Conservation (phyloP, 2,888 invertebrate genomes). For the Pyrrhia umbra region DNA sequence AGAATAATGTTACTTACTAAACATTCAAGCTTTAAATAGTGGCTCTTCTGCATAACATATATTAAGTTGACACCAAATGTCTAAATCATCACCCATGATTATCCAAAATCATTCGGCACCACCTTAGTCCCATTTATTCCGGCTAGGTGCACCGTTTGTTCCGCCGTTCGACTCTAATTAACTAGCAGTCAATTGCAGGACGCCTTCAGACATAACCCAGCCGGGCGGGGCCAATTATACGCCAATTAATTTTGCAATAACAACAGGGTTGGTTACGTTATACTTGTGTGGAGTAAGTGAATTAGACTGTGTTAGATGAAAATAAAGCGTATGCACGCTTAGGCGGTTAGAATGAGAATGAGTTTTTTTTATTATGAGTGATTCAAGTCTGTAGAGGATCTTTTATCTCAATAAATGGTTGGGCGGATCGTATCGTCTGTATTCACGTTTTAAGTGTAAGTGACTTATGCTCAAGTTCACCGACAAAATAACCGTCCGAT, state of each 20-base stretch:
- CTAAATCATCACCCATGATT: conserved; percentile 3
- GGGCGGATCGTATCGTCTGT: too few species aligned
- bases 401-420: too few species aligned
- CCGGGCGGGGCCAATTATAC: conserved; percentile 85
- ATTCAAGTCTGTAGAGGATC: too few species aligned
- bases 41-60: background rate
- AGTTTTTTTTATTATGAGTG: too few species aligned
- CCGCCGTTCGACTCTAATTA: conserved; percentile 83
- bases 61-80: background rate
- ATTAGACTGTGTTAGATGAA: conserved; percentile 21
- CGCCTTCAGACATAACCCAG: conserved; percentile 83
- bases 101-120: conserved; percentile 23
- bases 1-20: too few species aligned
- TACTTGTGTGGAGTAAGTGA: conserved; percentile 47
- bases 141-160: conserved; percentile 74
- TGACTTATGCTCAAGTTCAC: too few species aligned
- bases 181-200: conserved; percentile 86
- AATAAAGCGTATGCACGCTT: background rate
- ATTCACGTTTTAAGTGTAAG: too few species aligned
- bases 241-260: conserved; percentile 88
- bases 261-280: conserved; percentile 65
- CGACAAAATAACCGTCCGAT: too few species aligned
- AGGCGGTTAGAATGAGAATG: background rate
- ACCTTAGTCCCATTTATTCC: conserved; percentile 66
- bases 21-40: background rate